Conservation (phyloP, 2,888 invertebrate species). For the Pyrgus malvae region DNA sequence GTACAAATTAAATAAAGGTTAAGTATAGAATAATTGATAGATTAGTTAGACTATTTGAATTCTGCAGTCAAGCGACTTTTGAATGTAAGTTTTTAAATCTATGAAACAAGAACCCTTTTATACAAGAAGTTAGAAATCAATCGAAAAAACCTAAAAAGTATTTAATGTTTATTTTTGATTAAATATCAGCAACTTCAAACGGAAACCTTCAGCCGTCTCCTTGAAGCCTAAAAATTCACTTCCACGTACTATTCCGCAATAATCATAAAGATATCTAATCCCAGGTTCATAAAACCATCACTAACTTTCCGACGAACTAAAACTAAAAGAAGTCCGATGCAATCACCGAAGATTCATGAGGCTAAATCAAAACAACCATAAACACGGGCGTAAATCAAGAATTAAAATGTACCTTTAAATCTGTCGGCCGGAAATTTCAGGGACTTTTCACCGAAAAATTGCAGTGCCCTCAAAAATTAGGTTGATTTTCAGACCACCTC, state of each 20-base stretch:
- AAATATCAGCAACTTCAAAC: background rate
- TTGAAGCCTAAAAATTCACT: background rate
- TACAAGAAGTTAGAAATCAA: too few species aligned
- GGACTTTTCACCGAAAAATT: background rate
- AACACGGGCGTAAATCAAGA: slow-evolving; percentile 11
- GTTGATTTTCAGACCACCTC: background rate
- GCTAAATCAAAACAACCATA: slow-evolving; percentile 10
- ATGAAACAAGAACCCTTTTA: too few species aligned
- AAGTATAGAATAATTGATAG: too few species aligned
- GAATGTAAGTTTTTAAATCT: too few species aligned
- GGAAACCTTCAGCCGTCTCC: background rate
- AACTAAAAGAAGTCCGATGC: background rate
- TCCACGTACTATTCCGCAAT: background rate
- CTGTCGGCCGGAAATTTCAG: background rate
- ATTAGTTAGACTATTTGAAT: too few species aligned
- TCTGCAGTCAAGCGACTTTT: too few species aligned
- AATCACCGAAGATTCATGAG: background rate
- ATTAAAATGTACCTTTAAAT: background rate
- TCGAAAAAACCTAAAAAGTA: too few species aligned
- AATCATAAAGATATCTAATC: slow-evolving; percentile 4
- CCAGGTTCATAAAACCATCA: slow-evolving; percentile 1
- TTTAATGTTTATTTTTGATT: too few species aligned
- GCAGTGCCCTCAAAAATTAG: background rate
- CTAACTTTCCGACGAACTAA: background rate
- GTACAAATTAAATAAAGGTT: background rate